phyloP scores from a whole-genome alignment of 1,140 invertebrate genomes.

The Drosophila watanabei region DNA sequence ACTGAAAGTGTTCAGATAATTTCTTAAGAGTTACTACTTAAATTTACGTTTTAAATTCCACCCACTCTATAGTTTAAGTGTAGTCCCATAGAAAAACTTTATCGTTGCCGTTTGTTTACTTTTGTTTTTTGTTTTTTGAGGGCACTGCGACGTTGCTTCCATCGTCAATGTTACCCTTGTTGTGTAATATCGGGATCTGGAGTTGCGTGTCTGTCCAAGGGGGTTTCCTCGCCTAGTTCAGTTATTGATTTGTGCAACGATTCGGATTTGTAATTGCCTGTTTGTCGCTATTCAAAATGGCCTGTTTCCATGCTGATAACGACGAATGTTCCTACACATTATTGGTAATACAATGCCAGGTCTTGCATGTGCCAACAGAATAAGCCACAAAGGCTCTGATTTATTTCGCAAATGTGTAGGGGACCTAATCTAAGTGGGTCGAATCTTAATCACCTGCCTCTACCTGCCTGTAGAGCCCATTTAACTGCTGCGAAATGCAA shows the following conservation, averaged over 20 bases:
- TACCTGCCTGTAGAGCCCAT: conserved; percentile 14
- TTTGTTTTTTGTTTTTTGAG: conserved; percentile 35
- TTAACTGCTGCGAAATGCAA: conserved; percentile 40
- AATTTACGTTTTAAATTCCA: neutral
- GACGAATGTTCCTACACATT: conserved; percentile 19
- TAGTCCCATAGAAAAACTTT: conserved; percentile 14
- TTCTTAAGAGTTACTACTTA: no score
- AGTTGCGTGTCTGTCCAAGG: conserved; percentile 61
- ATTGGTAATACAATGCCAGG: conserved; percentile 24
- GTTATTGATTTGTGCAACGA: conserved; percentile 74
- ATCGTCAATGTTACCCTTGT: conserved; percentile 71
- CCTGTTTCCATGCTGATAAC: conserved; percentile 57
- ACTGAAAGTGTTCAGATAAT: neutral
- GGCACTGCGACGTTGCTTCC: conserved; percentile 23
- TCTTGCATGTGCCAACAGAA: conserved; percentile 38
- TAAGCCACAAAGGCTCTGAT: conserved; percentile 43
- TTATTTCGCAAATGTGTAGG: conserved; percentile 37
- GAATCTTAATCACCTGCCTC: conserved; percentile 52
- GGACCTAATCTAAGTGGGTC: conserved; percentile 57
- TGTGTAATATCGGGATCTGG: conserved; percentile 63
- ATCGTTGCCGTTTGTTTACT: conserved; percentile 24
- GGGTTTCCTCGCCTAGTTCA: conserved; percentile 46
- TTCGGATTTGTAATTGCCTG: conserved; percentile 58
- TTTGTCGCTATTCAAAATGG: conserved; percentile 67
- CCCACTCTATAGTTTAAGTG: neutral